Evolutionary conservation across 2,113 vertebrate genomes (phyloP).

Genomic region (Haplochromis burtoni): DNA sequence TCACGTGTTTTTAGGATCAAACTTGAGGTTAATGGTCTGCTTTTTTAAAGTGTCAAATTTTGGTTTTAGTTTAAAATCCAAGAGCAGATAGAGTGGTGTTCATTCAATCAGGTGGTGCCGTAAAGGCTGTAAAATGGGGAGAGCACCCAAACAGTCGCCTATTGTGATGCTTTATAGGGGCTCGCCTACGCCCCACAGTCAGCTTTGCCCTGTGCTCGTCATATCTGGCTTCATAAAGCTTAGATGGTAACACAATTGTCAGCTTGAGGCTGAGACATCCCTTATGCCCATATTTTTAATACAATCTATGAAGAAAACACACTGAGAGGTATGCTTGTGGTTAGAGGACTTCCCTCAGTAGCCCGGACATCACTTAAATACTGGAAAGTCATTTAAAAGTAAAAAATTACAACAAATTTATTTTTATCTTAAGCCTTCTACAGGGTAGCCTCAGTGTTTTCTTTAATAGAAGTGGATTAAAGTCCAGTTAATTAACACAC

Average conservation of each 20-base stretch:
- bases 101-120: background rate
- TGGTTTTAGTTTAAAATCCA: background rate
- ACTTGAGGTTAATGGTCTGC: background rate
- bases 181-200: background rate
- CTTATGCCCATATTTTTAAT: background rate
- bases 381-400: background rate
- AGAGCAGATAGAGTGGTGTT: background rate
- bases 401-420: background rate
- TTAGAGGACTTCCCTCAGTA: background rate
- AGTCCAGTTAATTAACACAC: background rate
- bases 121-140: background rate
- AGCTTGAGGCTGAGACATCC: background rate
- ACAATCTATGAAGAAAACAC: background rate
- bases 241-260: background rate
- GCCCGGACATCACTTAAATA: background rate
- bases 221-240: background rate
- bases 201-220: background rate
- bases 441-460: background rate
- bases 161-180: background rate
- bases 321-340: background rate
- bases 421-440: background rate
- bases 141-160: background rate
- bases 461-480: background rate
- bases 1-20: background rate
- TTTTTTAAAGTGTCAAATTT: background rate